These are phyloP conservation scores for Ptyas mucosa DNA, from an alignment of 2,113 vertebrate genomes.

Conservation along the genomic window DNA sequence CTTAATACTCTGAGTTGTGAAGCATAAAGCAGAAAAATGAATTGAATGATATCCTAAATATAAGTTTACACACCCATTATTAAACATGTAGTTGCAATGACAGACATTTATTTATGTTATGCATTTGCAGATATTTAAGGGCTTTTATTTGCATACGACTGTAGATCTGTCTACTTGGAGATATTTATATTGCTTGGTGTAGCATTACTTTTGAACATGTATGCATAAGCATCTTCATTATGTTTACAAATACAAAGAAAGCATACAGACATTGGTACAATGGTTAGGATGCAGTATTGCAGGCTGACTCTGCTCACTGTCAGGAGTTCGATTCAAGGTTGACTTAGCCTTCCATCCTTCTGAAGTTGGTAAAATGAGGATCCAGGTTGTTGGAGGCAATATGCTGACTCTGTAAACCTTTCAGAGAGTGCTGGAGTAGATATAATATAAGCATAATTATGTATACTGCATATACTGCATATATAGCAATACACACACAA, in stretches of 20 bases:
- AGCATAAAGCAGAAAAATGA: constrained; percentile 69
- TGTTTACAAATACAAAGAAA: background rate
- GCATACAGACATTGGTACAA: background rate
- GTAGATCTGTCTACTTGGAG: background rate
- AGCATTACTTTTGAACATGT: background rate
- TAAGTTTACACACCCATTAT: constrained; percentile 47
- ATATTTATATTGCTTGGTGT: background rate
- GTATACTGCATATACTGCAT: too few relatives aligned
- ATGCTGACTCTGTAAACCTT: background rate
- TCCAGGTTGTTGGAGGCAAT: background rate
- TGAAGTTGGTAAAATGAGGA: background rate
- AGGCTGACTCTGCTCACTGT: background rate
- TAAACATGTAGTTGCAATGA: constrained; percentile 1
- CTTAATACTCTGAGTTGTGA: constrained; percentile 64
- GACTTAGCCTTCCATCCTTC: background rate
- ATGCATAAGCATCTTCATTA: constrained; percentile 3
- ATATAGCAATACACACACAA: background rate
- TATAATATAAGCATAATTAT: too few relatives aligned
- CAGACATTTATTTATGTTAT: constrained; percentile 26
- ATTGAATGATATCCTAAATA: constrained; percentile 63
- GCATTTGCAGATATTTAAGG: constrained; percentile 23
- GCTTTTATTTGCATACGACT: constrained; percentile 20
- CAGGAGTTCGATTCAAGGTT: background rate
- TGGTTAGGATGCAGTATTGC: background rate
- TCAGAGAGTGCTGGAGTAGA: background rate